These are phyloP conservation scores for Scaptomyza montana DNA, from an alignment of 1,140 invertebrate species.

Conservation along the genomic window DNA sequence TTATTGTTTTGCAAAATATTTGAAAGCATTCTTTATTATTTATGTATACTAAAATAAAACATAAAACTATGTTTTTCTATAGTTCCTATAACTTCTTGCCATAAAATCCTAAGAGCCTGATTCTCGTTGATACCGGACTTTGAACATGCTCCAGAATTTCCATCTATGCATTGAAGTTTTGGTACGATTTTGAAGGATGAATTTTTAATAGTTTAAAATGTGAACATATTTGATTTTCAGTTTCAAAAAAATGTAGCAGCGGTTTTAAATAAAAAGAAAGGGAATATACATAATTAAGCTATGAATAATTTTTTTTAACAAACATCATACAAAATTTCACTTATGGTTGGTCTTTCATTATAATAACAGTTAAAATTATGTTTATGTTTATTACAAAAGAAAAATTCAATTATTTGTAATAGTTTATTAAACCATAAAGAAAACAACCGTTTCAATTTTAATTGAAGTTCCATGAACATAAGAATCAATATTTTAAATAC, in stretches of 20 bases:
- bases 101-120: constrained; percentile 83
- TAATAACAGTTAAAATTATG: constrained; percentile 32
- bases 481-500: constrained; percentile 5
- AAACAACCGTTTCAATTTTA: too few relatives aligned
- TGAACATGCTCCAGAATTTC: constrained; percentile 83
- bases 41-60: constrained; percentile 11
- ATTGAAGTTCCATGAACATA: constrained; percentile 10
- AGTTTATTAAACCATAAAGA: too few relatives aligned
- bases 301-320: constrained; percentile 51
- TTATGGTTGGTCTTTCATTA: constrained; percentile 10
- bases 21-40: constrained; percentile 41
- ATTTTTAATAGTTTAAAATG: constrained; percentile 37
- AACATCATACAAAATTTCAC: constrained; percentile 12
- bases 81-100: constrained; percentile 74
- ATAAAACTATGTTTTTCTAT: constrained; percentile 30
- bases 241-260: constrained; percentile 53
- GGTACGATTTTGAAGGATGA: constrained; percentile 38
- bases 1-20: constrained; percentile 49
- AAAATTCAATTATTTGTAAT: too few relatives aligned
- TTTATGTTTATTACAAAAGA: background rate
- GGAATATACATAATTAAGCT: constrained; percentile 45
- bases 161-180: constrained; percentile 65
- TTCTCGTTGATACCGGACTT: constrained; percentile 83
- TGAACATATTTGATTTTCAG: constrained; percentile 39
- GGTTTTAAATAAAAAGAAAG: constrained; percentile 62